phyloP scores from a whole-genome alignment of 2,113 vertebrate genomes.

The Ageneiosus marmoratus region DNA sequence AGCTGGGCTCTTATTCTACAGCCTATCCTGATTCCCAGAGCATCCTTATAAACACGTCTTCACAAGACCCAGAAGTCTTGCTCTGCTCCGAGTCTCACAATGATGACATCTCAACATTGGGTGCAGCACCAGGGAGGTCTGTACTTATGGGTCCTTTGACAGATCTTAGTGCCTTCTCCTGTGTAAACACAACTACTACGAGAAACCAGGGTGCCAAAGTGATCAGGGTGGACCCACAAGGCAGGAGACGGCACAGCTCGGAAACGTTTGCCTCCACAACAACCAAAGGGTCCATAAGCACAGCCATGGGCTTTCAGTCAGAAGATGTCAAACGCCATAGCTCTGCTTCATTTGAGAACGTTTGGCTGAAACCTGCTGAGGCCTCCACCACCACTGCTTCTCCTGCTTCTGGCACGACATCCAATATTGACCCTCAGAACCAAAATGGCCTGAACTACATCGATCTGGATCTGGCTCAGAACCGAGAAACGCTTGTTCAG shows the following conservation, averaged over 20 bases:
- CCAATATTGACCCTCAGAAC: constrained; percentile 48
- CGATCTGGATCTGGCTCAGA: constrained; percentile 83
- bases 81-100: constrained; percentile 42
- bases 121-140: constrained; percentile 10
- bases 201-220: constrained; percentile 83
- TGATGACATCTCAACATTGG: constrained; percentile 17
- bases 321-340: constrained; percentile 82
- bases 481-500: constrained; percentile 63
- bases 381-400: not conserved
- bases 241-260: constrained; percentile 81
- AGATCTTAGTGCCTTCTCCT: constrained; percentile 75
- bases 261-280: constrained; percentile 81
- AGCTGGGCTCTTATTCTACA: constrained; percentile 62
- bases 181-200: constrained; percentile 74
- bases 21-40: constrained; percentile 57
- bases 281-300: constrained; percentile 52
- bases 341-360: constrained; percentile 85
- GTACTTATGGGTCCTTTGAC: constrained; percentile 55
- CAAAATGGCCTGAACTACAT: constrained; percentile 87
- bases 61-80: constrained; percentile 56
- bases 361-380: constrained; percentile 79
- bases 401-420: constrained; percentile 22
- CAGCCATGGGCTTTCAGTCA: constrained; percentile 42
- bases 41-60: constrained; percentile 64
- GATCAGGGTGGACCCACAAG: constrained; percentile 80